phyloP scores from a whole-genome alignment of 53 echinoderm and acorn worm genomes.

The Luidia sarsii region DNA sequence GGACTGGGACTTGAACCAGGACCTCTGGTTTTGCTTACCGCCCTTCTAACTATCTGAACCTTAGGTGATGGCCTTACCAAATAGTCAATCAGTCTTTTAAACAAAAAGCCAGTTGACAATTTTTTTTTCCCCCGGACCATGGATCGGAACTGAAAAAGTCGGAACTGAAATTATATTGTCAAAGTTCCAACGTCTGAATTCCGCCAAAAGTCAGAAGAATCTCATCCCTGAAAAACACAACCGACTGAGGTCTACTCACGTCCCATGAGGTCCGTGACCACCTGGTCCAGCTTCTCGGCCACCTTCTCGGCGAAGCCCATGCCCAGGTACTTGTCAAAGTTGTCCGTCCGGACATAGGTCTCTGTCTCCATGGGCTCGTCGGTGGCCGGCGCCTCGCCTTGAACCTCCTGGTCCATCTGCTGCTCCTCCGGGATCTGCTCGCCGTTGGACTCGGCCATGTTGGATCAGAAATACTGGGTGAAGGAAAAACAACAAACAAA shows the following conservation, averaged over 20 bases:
- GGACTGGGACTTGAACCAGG: no score
- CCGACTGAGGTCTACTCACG: constrained; percentile 5
- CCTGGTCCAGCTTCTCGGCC: constrained; percentile 88
- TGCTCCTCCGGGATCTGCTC: constrained; percentile 63
- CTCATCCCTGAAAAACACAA: no score
- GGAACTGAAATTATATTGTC: no score
- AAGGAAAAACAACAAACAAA: not conserved
- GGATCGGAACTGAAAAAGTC: no score
- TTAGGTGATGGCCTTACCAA: no score
- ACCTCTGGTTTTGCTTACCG: no score
- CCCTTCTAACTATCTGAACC: no score
- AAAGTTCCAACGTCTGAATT: no score
- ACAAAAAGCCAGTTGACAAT: no score
- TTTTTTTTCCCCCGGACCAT: no score
- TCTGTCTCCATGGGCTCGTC: constrained; percentile 94
- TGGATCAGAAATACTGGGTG: not conserved
- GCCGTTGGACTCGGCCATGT: constrained; percentile 61
- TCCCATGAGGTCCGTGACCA: constrained; percentile 14
- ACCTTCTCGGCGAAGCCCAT: constrained; percentile 91
- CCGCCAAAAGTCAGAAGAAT: no score
- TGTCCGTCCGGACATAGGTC: constrained; percentile 77
- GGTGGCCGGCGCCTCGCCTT: constrained; percentile 46
- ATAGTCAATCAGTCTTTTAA: no score
- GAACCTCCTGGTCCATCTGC: constrained; percentile 68
- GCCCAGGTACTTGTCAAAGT: constrained; percentile 84